Percentiles rank a stretch among this genome's conserved stretches.
These are phyloP conservation scores for Petrolisthes manimaculis DNA, from an alignment of 2,888 invertebrate species.

Conservation along the genomic window DNA sequence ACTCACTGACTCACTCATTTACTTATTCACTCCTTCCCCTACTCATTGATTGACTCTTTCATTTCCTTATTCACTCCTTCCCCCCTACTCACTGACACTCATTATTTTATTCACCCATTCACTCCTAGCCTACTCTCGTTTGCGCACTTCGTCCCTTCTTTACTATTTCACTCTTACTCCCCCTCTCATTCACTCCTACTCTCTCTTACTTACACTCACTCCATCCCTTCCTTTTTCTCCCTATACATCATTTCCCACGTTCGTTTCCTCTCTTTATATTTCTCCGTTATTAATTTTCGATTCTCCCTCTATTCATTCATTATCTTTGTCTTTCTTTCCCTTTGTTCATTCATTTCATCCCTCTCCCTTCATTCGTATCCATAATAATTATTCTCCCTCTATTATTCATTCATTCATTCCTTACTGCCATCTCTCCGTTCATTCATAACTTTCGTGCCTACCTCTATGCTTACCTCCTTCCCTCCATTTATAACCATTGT, in stretches of 20 bases:
- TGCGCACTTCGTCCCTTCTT: not conserved
- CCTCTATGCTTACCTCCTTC: not conserved
- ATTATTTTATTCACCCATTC: no score
- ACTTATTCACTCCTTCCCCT: no score
- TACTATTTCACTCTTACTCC: not conserved
- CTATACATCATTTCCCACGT: not conserved
- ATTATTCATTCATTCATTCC: not conserved
- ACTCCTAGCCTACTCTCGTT: no score
- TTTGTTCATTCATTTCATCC: not conserved
- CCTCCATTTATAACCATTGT: not conserved
- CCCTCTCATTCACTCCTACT: not conserved
- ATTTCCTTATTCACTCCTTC: no score
- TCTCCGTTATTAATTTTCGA: not conserved
- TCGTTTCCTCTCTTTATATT: not conserved
- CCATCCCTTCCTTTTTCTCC: no score
- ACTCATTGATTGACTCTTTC: no score
- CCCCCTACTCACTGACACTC: no score
- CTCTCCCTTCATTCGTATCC: no score
- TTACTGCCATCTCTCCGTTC: not conserved
- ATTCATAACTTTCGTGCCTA: not conserved
- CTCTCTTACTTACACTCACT: not conserved
- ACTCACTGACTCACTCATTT: no score
- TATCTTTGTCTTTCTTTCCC: not conserved
- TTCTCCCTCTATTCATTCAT: not conserved
- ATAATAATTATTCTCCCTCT: not conserved